Evolutionary conservation across 2,113 vertebrate species (phyloP).

Genomic region (Dicentrarchus labrax): DNA sequence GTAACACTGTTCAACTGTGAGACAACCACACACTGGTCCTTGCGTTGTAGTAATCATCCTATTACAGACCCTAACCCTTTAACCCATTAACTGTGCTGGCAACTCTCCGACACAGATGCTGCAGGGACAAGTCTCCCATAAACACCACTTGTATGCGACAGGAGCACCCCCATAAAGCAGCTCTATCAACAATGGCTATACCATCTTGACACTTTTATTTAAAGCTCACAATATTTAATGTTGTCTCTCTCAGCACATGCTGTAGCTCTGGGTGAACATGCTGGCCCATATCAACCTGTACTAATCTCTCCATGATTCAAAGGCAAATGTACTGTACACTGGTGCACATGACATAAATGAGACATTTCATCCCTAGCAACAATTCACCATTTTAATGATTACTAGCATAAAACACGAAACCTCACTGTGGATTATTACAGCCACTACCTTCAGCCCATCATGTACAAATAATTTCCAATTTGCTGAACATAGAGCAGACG

Average conservation of each 20-base stretch:
- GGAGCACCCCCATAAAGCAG: conserved; percentile 49
- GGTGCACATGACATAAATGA: conserved; percentile 53
- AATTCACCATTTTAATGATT: conserved; percentile 44
- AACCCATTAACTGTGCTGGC: conserved; percentile 29
- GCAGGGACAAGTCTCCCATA: conserved; percentile 50
- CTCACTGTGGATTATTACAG: conserved; percentile 54
- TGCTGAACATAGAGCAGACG: conserved; percentile 23
- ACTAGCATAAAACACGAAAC: conserved; percentile 44
- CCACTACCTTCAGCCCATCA: conserved; percentile 22
- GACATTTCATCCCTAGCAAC: conserved; percentile 35
- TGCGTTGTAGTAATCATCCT: conserved; percentile 39
- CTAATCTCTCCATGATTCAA: conserved; percentile 54
- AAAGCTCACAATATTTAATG: conserved; percentile 60
- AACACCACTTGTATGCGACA: conserved; percentile 57
- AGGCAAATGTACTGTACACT: conserved; percentile 28
- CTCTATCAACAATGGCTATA: conserved; percentile 54
- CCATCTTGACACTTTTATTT: conserved; percentile 66
- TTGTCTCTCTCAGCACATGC: conserved; percentile 26
- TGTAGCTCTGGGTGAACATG: conserved; percentile 25
- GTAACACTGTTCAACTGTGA: conserved; percentile 34
- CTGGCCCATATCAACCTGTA: conserved; percentile 19
- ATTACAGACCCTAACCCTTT: conserved; percentile 53
- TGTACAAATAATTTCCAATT: conserved; percentile 52
- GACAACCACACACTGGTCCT: conserved; percentile 9
- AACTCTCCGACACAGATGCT: conserved; percentile 41